Evolutionary conservation across 2,113 vertebrate genomes (phyloP), one percentile per base, ranked within the genome.

Genomic region (Capra hircus): DNA sequence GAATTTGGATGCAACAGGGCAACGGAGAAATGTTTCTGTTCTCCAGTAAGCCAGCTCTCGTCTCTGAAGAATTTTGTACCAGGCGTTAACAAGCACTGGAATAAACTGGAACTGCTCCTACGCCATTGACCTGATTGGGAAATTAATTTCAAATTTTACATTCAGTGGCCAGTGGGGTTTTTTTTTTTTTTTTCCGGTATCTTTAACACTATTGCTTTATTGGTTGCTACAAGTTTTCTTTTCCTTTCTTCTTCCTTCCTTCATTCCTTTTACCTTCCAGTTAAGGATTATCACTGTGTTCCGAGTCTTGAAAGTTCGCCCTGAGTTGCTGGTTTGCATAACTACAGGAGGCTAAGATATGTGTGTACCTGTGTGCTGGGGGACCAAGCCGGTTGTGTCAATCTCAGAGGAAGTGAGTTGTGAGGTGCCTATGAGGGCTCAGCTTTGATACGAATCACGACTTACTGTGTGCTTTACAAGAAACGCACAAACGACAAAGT

Each of bases 21-120:
- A 86, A 50, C 5, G 2, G 33, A 90, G 52, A 71, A 8, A 3
- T 6, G 36, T 43, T 52, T 82, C 96, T 50, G 25, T n/a, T 30
- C 57, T 62, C 12, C 43, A 30, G 62, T 36, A 36, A 60, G 45
- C 62, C 95, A 36, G 91, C 25, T 85, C 96, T 97, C 97, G 97
- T 87, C 95, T 98, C 97, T 90, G 57, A 88, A 98, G 97, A 98
- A 98, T 97, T 98, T 98, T 98, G 97, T 95, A 88, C 52, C 71
- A 97, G 88, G 85, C 97, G 95, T 97, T 93, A 94, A 90, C 71
- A n/a, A 14, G 30, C 36, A 57, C 16, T 40, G 64, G 57, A 27
- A 64, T 40, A 50, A 30, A n/a, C 16, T 52, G 82, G 55, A 74
- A 43, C n/a, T 74, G 50, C 36, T 90, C 90, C 90, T 52, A 55